Percentiles rank a stretch among this genome's conserved stretches.
phyloP scores from a whole-genome alignment of 2,888 invertebrate species.

The Mylabris sibirica region DNA sequence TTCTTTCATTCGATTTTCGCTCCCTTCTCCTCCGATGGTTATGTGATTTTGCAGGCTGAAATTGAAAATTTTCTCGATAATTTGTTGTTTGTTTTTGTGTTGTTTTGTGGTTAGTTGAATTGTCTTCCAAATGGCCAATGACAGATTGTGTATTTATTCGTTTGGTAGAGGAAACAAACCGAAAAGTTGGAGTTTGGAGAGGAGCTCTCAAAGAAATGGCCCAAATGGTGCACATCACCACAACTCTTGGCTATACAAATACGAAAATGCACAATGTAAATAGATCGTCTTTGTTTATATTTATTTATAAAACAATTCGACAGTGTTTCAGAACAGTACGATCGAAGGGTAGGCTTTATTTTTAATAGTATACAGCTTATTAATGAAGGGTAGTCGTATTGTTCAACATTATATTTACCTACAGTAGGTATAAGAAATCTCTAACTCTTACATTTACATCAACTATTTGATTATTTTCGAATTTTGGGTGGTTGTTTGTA shows the following conservation, averaged over 20 bases:
- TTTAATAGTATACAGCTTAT: not conserved
- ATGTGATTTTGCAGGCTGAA: not conserved
- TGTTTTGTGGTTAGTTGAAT: constrained; percentile 4
- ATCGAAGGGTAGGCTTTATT: not conserved
- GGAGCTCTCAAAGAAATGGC: constrained; percentile 36
- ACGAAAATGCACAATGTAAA: constrained; percentile 45
- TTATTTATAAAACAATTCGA: constrained; percentile 47
- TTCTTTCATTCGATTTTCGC: not conserved
- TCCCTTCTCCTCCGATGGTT: too few species aligned
- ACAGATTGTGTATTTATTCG: constrained; percentile 55
- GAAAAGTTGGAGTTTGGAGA: not conserved
- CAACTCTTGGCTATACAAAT: constrained; percentile 40
- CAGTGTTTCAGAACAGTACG: constrained; percentile 3
- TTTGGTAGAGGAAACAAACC: constrained; percentile 52
- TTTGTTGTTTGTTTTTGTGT: constrained; percentile 10
- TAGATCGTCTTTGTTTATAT: constrained; percentile 45
- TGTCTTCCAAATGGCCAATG: constrained; percentile 41
- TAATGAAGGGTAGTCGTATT: not conserved
- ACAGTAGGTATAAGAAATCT: too few species aligned
- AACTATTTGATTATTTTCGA: not conserved
- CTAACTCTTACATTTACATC: too few species aligned
- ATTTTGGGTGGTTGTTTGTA: constrained; percentile 23
- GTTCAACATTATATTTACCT: not conserved
- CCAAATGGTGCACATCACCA: constrained; percentile 39
- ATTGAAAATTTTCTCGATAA: not conserved